Conservation (phyloP, 2,797 vertebrate species). For the Garrulus glandarius region DNA sequence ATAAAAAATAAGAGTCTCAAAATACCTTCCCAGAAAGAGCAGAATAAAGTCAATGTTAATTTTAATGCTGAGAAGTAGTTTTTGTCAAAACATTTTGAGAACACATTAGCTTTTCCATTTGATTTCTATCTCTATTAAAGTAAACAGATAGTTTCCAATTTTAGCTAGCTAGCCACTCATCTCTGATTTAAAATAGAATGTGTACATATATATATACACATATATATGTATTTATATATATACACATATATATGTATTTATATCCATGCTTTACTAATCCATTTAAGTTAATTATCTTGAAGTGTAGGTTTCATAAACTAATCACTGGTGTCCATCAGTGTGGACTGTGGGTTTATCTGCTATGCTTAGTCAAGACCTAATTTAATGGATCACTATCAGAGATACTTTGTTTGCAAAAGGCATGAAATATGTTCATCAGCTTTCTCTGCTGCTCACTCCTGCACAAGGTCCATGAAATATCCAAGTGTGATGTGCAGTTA, state of each 20-base stretch:
- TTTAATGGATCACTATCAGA: not conserved
- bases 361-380: not conserved
- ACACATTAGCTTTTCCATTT: not conserved
- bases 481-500: not conserved
- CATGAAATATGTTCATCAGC: not conserved
- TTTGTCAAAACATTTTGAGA: not conserved
- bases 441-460: not conserved
- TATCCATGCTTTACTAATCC: not conserved
- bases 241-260: not conserved
- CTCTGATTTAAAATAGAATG: not conserved
- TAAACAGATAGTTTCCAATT: not conserved
- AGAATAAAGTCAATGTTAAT: not conserved
- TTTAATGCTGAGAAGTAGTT: not conserved
- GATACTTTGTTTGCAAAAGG: not conserved
- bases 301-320: slow-evolving; percentile 13
- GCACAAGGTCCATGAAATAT: not conserved
- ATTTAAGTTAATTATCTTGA: slow-evolving; percentile 3
- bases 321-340: not conserved
- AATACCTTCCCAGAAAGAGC: not conserved
- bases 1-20: not conserved
- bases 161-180: not conserved
- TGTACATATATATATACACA: not conserved
- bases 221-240: not conserved
- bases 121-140: not conserved
- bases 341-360: not conserved